phyloP scores from a whole-genome alignment of 2,797 vertebrate genomes.

The Capromys pilorides region DNA sequence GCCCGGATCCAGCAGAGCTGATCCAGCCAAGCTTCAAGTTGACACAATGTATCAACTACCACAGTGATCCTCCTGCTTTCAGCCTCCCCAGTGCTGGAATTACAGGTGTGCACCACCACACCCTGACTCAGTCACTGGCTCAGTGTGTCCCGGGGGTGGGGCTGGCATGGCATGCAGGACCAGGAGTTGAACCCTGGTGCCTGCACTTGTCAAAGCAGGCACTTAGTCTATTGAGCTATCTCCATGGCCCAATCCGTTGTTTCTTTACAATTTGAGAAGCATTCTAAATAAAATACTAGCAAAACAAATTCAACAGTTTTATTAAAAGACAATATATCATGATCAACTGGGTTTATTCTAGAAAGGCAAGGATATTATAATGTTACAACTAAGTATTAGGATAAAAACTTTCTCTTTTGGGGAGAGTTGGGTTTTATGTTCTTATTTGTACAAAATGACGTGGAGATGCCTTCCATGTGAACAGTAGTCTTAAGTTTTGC shows the following conservation, averaged over 20 bases:
- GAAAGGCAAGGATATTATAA: conserved; percentile 33
- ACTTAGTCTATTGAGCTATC: no score
- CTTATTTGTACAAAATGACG: conserved; percentile 10
- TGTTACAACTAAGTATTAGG: conserved; percentile 4
- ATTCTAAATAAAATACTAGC: conserved; percentile 60
- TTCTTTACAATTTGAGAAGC: neutral
- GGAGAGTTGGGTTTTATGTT: conserved; percentile 29
- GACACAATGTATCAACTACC: no score
- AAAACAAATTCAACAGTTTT: conserved; percentile 39
- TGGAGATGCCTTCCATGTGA: neutral
- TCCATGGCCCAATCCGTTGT: neutral
- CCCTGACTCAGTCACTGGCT: no score
- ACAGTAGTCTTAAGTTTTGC: conserved; percentile 8
- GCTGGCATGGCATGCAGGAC: no score
- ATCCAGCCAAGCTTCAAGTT: no score
- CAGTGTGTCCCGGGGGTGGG: no score
- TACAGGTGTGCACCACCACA: no score
- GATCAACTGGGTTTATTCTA: conserved; percentile 48
- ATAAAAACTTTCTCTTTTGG: conserved; percentile 49
- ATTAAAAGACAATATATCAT: conserved; percentile 52
- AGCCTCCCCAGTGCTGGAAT: no score
- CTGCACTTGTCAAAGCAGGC: no score
- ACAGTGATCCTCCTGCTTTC: no score
- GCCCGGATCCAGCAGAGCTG: no score
- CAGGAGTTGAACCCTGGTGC: no score